These are phyloP conservation scores for Peromyscus eremicus DNA, from an alignment of 2,797 vertebrate species.

Conservation along the genomic window DNA sequence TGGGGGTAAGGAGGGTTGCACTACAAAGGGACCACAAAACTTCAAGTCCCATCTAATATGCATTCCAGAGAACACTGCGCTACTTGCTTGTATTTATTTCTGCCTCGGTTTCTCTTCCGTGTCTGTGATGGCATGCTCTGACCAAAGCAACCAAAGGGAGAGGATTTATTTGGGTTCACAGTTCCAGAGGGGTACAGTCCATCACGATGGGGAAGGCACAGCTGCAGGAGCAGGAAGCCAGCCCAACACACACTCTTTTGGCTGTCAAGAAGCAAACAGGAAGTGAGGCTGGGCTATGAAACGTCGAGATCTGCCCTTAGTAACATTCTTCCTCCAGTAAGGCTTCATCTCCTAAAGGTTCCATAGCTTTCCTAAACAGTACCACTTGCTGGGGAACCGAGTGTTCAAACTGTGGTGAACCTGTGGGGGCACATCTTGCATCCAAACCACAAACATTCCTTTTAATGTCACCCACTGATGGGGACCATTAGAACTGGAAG, in stretches of 20 bases:
- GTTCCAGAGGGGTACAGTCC: not conserved
- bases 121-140: not conserved
- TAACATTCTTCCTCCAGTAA: not conserved
- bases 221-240: not conserved
- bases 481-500: not conserved
- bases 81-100: not conserved
- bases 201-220: no score
- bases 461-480: not conserved
- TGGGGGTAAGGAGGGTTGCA: no score
- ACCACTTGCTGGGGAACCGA: not conserved
- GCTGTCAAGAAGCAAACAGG: not conserved
- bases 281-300: not conserved
- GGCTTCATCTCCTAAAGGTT: not conserved
- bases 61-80: not conserved
- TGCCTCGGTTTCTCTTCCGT: not conserved
- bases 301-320: not conserved
- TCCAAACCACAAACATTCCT: not conserved
- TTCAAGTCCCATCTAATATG: not conserved
- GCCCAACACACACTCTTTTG: not conserved
- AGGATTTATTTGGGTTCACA: not conserved
- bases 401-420: not conserved
- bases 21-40: not conserved
- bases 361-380: not conserved
- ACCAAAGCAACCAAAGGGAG: not conserved
- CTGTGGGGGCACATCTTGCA: not conserved